These are phyloP conservation scores for Phaonia tiefii DNA, from an alignment of 2,888 invertebrate species.

Conservation along the genomic window DNA sequence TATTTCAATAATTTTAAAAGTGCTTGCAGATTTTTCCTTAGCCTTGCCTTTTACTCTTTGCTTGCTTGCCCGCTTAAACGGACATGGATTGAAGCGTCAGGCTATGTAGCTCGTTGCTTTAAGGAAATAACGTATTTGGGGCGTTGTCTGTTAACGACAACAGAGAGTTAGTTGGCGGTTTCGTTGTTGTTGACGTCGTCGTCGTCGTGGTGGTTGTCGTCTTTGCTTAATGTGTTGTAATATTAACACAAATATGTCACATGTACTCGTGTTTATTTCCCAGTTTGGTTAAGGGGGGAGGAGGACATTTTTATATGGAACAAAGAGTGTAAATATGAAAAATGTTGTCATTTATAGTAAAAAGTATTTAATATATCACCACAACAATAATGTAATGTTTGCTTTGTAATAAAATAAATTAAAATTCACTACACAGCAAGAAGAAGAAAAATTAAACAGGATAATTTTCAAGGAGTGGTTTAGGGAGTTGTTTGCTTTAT, in stretches of 20 bases:
- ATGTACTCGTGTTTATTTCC: neutral
- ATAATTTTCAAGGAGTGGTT: neutral
- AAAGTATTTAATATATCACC: neutral
- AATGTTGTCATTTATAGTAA: constrained; percentile 37
- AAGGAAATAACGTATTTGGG: constrained; percentile 57
- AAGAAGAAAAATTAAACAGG: no score
- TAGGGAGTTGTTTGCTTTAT: neutral
- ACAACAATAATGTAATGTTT: constrained; percentile 22
- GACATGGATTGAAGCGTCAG: no score
- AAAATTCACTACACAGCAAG: constrained; percentile 15
- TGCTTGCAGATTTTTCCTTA: no score
- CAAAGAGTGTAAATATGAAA: constrained; percentile 32
- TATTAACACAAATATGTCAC: constrained; percentile 39
- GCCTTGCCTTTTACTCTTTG: no score
- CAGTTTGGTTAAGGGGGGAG: neutral
- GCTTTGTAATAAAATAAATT: constrained; percentile 35
- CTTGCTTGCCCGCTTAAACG: no score
- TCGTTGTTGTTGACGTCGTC: neutral
- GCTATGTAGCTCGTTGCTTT: neutral
- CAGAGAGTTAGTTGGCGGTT: neutral
- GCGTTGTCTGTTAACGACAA: constrained; percentile 57
- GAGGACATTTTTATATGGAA: neutral
- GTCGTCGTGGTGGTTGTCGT: neutral
- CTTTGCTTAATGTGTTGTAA: constrained; percentile 23
- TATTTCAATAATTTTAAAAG: no score